A percentile compares a stretch with the other conserved stretches of the same genome.
These are phyloP conservation scores for Pangasius mekongensis DNA, from an alignment of 2,797 vertebrate genomes.

Conservation along the genomic window DNA sequence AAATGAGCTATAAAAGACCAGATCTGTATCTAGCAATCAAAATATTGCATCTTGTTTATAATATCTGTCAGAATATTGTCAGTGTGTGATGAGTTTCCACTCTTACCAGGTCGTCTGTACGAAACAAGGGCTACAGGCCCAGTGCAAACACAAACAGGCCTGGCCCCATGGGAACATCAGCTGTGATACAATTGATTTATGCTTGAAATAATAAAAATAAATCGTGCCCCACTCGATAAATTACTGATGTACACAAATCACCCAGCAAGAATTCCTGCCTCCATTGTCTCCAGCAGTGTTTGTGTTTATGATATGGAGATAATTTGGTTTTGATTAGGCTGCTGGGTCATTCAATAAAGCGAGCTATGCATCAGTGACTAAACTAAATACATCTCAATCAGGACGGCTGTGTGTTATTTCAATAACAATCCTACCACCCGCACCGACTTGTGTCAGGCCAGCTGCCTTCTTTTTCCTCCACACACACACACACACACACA, in stretches of 20 bases:
- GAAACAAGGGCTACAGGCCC: constrained; percentile 1
- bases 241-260: constrained; percentile 47
- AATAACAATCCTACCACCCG: constrained; percentile 64
- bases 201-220: constrained; percentile 41
- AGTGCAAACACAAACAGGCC: not conserved
- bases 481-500: no score
- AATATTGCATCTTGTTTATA: not conserved
- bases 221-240: constrained; percentile 40
- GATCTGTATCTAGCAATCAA: not conserved
- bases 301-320: constrained; percentile 70
- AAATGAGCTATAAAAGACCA: not conserved
- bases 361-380: constrained; percentile 67
- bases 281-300: constrained; percentile 51
- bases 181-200: constrained; percentile 38
- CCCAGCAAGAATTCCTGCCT: constrained; percentile 47
- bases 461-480: constrained; percentile 14
- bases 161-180: constrained; percentile 2
- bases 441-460: constrained; percentile 47
- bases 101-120: not conserved
- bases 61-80: not conserved
- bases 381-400: constrained; percentile 76
- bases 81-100: not conserved
- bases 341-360: constrained; percentile 61
- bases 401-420: constrained; percentile 63
- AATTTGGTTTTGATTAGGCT: constrained; percentile 69